Evolutionary conservation across 92 coral and sea anemone species (phyloP).

Genomic region (Phenganax subtilis): DNA sequence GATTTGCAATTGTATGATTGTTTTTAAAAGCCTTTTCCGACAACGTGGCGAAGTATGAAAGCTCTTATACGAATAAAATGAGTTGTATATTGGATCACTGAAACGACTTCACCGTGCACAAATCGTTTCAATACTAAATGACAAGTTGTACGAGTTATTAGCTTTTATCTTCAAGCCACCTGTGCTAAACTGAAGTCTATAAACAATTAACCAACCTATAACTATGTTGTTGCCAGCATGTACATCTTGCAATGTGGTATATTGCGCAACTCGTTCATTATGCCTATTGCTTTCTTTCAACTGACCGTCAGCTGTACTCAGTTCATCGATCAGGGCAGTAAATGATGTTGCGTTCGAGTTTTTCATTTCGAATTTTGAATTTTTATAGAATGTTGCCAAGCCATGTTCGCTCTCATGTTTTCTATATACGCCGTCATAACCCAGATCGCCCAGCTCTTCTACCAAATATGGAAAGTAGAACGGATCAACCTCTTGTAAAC

Average conservation of each 20-base stretch:
- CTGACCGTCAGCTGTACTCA: constrained; percentile 2
- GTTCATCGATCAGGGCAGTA: constrained; percentile 11
- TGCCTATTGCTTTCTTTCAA: constrained; percentile 12
- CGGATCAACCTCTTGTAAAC: constrained; percentile 44
- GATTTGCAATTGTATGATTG: no score
- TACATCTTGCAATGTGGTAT: constrained; percentile 22
- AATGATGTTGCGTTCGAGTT: background rate
- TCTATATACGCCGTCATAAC: constrained; percentile 55
- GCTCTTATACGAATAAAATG: no score
- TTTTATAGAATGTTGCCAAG: constrained; percentile 54
- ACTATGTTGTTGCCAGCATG: constrained; percentile 14
- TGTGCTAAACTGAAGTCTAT: background rate
- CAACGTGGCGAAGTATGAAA: no score
- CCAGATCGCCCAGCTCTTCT: constrained; percentile 47
- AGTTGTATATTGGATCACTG: no score
- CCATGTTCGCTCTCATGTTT: constrained; percentile 41
- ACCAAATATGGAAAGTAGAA: constrained; percentile 52
- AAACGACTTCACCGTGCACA: no score
- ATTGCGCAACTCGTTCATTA: constrained; percentile 22
- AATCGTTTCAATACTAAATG: no score
- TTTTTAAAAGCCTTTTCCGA: no score
- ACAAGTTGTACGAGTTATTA: no score
- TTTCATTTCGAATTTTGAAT: constrained; percentile 41
- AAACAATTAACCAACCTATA: constrained; percentile 13
- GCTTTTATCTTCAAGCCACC: no score